Base-by-base conservation (phyloP, 2,113 vertebrate genomes). In the Sapajus apella region DNA sequence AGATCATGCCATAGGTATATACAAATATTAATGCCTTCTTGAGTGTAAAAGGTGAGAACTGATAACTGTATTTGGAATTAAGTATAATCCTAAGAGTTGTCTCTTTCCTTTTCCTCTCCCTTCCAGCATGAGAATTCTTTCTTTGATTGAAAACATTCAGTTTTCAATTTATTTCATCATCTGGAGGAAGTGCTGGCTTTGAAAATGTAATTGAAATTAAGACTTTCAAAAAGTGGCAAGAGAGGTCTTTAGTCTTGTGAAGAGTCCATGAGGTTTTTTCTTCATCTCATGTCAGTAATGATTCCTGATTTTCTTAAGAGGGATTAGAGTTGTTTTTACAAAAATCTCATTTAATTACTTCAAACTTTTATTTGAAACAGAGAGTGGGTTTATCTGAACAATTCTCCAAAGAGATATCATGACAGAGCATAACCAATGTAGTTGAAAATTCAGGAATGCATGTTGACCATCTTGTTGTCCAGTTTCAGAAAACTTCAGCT, bases 161-260 rank as follows among this genome's bases (percentile, higher is more conserved):
- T 61, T 96, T 96, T 95, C 45, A 85, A 64, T 56, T 77, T 73
- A 72, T 86, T 96, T 96, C 75, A 79, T 96, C 47, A 86, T 89
- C 40, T n/a, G 43, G n/a, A 23, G 88, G 61, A 93, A 73, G 68
- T 73, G 13, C 12, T 96, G 52, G 20, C 58, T 93, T 86, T 89
- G 56, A 68, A 96, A 96, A 95, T 90, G 16, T 11, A 90, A 82
- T 83, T 96, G 8, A 95, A 93, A 95, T 0, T 21, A 40, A 16
- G 55, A 10, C 13, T 95, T 96, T 96, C 70, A 96, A 86, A 56
- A 87, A 56, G 8, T 80, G 17, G 43, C 20, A 90, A 80, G 30
- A 90, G 23, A 70, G 61, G 82, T 66, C 82, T 94, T 90, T 77
- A 81, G 30, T 45, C 23, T 76, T 70, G 55, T 12, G 18, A 83